Evolutionary conservation across 2,888 invertebrate species (phyloP).

Genomic region (Trichacis sp.): DNA sequence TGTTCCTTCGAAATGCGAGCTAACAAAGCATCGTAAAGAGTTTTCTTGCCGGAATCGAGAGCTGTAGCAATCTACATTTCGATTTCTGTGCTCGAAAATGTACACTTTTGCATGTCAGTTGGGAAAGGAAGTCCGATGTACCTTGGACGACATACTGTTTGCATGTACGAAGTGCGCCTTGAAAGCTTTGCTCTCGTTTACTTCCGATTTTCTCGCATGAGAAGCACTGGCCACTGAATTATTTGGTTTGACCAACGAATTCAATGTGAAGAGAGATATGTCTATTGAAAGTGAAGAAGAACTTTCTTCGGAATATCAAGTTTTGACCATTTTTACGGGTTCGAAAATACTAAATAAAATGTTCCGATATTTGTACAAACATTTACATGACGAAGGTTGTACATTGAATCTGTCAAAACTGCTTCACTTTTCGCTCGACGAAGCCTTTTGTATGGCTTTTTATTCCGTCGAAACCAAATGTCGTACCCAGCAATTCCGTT

Average conservation of each 20-base stretch:
- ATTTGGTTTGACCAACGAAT: neutral
- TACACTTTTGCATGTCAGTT: neutral
- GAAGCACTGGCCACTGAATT: neutral
- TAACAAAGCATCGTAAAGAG: no score
- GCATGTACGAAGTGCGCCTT: neutral
- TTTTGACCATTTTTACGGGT: no score
- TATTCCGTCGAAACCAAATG: neutral
- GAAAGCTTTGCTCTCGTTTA: constrained; percentile 1
- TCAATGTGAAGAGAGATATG: neutral
- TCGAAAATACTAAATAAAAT: no score
- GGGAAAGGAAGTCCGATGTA: neutral
- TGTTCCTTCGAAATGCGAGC: no score
- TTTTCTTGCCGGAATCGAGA: no score
- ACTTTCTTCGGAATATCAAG: no score
- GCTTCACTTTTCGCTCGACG: no score
- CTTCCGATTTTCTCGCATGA: neutral
- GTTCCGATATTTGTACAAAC: no score
- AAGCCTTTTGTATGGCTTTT: neutral
- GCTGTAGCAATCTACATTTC: no score
- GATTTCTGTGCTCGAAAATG: neutral
- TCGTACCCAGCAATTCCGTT: neutral
- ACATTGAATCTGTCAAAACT: no score
- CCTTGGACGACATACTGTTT: constrained; percentile 1
- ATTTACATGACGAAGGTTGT: no score
- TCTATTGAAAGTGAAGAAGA: no score